Conservation (phyloP, 1,140 invertebrate genomes). For the Calephelis nemesis region DNA sequence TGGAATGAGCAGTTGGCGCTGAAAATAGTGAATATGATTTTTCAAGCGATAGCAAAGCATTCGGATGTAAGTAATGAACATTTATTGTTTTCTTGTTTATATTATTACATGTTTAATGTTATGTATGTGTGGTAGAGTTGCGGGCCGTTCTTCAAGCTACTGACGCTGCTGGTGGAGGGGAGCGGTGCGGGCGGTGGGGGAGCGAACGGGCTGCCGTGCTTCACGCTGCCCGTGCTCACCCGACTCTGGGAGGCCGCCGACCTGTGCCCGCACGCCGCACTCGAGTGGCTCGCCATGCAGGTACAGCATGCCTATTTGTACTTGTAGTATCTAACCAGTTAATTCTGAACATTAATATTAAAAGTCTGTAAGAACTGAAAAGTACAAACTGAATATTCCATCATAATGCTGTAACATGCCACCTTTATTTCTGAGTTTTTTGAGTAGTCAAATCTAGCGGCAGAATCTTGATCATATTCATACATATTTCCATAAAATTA, state of each 20-base stretch:
- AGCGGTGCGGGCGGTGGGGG: conserved; percentile 79
- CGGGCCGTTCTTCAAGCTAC: conserved; percentile 94
- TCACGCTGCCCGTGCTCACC: conserved; percentile 91
- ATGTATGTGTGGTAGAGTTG: conserved; percentile 79
- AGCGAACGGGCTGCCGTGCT: conserved; percentile 88
- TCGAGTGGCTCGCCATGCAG: conserved; percentile 94
- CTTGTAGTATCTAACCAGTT: no score
- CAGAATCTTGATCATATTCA: no score
- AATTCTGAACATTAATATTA: no score
- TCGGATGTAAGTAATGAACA: conserved; percentile 83
- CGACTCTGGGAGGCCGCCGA: conserved; percentile 95
- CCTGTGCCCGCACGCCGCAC: conserved; percentile 91
- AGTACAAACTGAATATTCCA: no score
- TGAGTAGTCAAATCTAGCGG: no score
- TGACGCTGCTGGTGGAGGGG: conserved; percentile 89
- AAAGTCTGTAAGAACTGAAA: no score
- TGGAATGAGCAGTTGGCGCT: conserved; percentile 93
- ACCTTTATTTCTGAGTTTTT: no score
- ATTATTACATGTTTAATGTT: background rate
- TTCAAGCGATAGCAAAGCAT: conserved; percentile 93
- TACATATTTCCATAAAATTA: no score
- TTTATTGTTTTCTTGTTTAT: background rate
- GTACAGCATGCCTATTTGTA: conserved; percentile 43
- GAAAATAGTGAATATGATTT: conserved; percentile 92
- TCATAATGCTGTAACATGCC: no score